phyloP scores from a whole-genome alignment of 2,797 vertebrate genomes.

The Myotis daubentonii region DNA sequence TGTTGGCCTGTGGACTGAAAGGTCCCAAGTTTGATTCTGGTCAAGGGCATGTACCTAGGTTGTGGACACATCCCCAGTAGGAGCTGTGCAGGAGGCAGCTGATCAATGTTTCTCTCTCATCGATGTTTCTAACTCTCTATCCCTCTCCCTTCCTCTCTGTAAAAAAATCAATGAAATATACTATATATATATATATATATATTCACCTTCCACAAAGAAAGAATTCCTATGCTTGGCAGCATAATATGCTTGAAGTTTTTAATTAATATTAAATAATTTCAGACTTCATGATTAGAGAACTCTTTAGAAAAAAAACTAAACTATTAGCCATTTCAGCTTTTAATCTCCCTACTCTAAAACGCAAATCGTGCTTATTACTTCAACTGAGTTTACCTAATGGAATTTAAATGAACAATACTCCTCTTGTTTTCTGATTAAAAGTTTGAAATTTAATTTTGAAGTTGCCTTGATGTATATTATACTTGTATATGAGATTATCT shows the following conservation, averaged over 20 bases:
- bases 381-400: background rate
- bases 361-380: background rate
- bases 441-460: conserved; percentile 57
- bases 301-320: background rate
- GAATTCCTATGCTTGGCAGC: background rate
- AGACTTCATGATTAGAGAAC: background rate
- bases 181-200: no score
- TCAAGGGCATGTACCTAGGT: no score
- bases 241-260: conserved; percentile 26
- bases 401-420: background rate
- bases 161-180: no score
- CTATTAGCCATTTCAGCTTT: background rate
- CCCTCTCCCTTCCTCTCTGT: no score
- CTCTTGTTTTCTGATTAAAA: conserved; percentile 28
- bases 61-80: no score
- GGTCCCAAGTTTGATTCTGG: no score
- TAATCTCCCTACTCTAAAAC: background rate
- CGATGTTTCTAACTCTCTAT: no score
- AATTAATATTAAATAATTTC: conserved; percentile 6
- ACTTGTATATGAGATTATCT: background rate
- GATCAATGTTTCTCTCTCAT: no score
- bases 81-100: no score
- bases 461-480: conserved; percentile 4
- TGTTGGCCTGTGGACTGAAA: no score
- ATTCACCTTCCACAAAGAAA: background rate